Evolutionary conservation across 2,888 invertebrate genomes (phyloP).

Genomic region (Dicycla oo): DNA sequence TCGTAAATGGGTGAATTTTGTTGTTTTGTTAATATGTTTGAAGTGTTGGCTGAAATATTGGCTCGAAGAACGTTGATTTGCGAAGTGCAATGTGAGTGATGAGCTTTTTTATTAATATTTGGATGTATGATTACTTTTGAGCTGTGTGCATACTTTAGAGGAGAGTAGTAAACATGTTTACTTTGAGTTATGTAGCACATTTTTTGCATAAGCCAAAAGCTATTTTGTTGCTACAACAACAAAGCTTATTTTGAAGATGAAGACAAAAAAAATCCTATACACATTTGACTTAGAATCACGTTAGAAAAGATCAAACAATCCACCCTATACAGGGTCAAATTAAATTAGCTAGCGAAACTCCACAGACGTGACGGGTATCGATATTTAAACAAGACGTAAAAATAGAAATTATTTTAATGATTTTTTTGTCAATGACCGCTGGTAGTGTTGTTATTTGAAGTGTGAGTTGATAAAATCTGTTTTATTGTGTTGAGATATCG

Average conservation of each 20-base stretch:
- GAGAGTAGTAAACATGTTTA: not conserved
- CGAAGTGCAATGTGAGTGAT: slow-evolving; percentile 18
- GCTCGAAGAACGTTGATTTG: slow-evolving; percentile 21
- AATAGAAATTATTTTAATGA: too few relatives aligned
- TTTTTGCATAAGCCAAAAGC: not conserved
- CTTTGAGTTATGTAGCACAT: not conserved
- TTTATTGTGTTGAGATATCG: too few relatives aligned
- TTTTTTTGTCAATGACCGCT: too few relatives aligned
- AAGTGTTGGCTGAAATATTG: slow-evolving; percentile 40
- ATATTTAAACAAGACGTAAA: too few relatives aligned
- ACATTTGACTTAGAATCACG: not conserved
- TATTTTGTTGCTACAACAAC: not conserved
- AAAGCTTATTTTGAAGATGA: not conserved
- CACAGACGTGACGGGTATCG: too few relatives aligned
- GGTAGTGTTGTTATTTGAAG: too few relatives aligned
- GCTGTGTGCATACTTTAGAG: not conserved
- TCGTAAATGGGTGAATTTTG: slow-evolving; percentile 66
- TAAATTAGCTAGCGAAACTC: too few relatives aligned
- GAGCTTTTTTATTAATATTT: slow-evolving; percentile 1
- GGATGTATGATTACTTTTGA: not conserved
- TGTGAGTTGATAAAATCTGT: too few relatives aligned
- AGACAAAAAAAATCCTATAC: not conserved
- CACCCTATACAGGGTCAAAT: too few relatives aligned
- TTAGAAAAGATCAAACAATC: not conserved
- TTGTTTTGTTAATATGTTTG: slow-evolving; percentile 49